These are phyloP conservation scores for Drosophila monieri DNA, from an alignment of 2,888 invertebrate species.

Conservation along the genomic window DNA sequence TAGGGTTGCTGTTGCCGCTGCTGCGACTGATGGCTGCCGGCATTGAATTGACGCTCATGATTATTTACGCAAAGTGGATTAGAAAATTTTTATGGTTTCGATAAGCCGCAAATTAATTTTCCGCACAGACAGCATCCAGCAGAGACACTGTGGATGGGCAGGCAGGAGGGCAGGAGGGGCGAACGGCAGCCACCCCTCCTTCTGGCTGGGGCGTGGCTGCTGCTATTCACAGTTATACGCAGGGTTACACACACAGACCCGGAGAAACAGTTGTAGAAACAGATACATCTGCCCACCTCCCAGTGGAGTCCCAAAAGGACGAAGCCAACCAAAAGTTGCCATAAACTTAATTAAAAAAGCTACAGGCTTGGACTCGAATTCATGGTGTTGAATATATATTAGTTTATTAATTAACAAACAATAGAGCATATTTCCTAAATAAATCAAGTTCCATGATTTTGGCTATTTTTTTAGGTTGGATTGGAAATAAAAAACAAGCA, in stretches of 20 bases:
- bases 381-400: too few species aligned
- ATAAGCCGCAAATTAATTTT: constrained; percentile 77
- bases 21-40: constrained; percentile 34
- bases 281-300: not conserved
- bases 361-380: not conserved
- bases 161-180: not conserved
- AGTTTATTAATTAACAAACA: too few species aligned
- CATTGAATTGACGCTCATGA: constrained; percentile 73
- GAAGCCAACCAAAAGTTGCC: not conserved
- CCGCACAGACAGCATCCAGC: constrained; percentile 35
- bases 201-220: constrained; percentile 1
- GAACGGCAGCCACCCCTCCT: not conserved
- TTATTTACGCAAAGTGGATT: constrained; percentile 78
- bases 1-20: constrained; percentile 8
- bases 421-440: too few species aligned
- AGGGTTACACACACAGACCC: not conserved
- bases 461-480: too few species aligned
- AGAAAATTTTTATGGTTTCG: constrained; percentile 73
- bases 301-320: not conserved
- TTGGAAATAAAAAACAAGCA: too few species aligned
- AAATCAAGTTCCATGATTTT: too few species aligned
- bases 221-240: not conserved
- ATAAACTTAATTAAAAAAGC: constrained; percentile 1
- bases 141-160: not conserved
- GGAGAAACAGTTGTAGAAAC: not conserved